Evolutionary conservation across 2,797 vertebrate species (phyloP), one percentile per base, ranked within the genome.

Genomic region (Paedocypris micromegethes): DNA sequence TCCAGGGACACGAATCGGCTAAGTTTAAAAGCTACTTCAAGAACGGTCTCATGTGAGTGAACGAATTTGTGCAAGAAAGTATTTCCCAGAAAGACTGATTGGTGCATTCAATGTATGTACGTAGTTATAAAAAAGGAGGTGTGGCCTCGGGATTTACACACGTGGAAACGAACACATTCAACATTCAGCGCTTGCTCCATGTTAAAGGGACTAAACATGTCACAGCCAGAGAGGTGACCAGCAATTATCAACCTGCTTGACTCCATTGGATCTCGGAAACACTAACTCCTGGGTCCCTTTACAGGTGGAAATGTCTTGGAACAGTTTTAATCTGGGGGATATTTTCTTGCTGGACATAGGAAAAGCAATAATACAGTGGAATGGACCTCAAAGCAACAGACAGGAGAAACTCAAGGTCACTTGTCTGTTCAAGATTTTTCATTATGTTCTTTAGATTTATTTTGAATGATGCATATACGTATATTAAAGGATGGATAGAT

Each of bases 91-190:
- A 23, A 23, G 23, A 23, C 23, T 23, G 23, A 23, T 23, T 23
- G 23, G 23, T 23, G 23, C 23, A 23, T 23, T 23, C 23, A 23
- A 23, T 23, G 23, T 23, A 23, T 23, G 23, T 23, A 23, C 23
- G 59, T 87, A 96, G 94, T 80, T 95, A 94, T 83, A 96, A 95
- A 84, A 95, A 93, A 79, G 94, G 94, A 1, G 94, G 94, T 3
- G 85, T 91, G 61, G 90, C 89, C 7, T 96, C 94, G 0, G 94
- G 94, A 37, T 94, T 96, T 74, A 84, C 89, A 58, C 93, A 96
- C 0, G 88, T 96, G 43, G 92, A 95, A 73, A 90, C 91, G 6
- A 96, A 96, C 4, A 70, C 84, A 81, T 96, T 94, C 83, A 92
- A 93, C 71, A 86, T 95, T 79, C 84, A 88, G 54, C 90, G 94